Percentiles rank a stretch among this genome's conserved stretches.
Evolutionary conservation across 1,140 invertebrate genomes (phyloP).

Genomic region (Drosophila pandora): DNA sequence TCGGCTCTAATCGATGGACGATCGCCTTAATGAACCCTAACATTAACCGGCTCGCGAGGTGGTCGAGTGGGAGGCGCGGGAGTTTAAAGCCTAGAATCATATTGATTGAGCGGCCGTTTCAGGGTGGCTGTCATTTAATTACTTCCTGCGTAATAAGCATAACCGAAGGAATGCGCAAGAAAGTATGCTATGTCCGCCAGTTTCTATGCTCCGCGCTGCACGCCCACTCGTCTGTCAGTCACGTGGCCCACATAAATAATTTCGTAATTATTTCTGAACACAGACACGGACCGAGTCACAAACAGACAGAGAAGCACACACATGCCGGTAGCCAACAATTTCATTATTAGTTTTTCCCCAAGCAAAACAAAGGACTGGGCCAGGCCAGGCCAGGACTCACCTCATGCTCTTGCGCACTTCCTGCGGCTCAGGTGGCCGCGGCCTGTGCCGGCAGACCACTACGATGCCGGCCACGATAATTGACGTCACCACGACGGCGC

Average conservation of each 20-base stretch:
- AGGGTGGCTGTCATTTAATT: constrained; percentile 55
- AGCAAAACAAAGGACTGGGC: constrained; percentile 19
- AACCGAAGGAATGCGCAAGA: constrained; percentile 38
- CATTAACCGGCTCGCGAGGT: constrained; percentile 10
- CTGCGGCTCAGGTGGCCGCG: constrained; percentile 83
- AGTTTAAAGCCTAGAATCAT: constrained; percentile 30
- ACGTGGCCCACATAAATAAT: constrained; percentile 77
- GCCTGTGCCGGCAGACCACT: constrained; percentile 82
- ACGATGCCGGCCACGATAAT: constrained; percentile 83
- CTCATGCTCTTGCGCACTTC: constrained; percentile 83
- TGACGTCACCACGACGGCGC: constrained; percentile 83
- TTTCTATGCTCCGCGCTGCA: not conserved
- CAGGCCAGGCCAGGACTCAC: constrained; percentile 54
- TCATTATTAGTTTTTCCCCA: constrained; percentile 68
- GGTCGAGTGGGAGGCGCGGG: not conserved
- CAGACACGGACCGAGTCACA: constrained; percentile 10
- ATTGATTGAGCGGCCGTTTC: constrained; percentile 41
- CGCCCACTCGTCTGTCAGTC: constrained; percentile 37
- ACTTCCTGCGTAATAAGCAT: constrained; percentile 39
- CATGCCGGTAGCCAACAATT: constrained; percentile 59
- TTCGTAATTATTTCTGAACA: constrained; percentile 74
- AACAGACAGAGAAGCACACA: constrained; percentile 10
- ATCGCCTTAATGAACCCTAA: constrained; percentile 41
- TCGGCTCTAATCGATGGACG: constrained; percentile 50
- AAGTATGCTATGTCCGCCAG: constrained; percentile 45